Evolutionary conservation across 1,140 invertebrate genomes (phyloP).

Genomic region (Drosophila ogumai): DNA sequence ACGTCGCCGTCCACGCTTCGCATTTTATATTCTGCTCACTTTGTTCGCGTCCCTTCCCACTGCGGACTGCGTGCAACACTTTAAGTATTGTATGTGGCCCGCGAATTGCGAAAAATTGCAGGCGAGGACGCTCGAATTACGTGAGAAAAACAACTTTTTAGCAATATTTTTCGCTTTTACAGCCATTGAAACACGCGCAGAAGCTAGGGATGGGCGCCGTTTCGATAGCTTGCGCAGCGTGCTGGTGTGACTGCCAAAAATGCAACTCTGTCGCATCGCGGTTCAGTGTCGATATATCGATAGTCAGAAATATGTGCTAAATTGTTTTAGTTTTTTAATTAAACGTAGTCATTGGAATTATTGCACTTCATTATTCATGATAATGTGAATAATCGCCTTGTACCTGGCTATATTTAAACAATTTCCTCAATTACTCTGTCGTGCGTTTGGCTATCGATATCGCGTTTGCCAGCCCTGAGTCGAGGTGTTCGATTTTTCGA

Average conservation of each 20-base stretch:
- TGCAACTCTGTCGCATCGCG: slow-evolving; percentile 40
- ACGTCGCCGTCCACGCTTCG: slow-evolving; percentile 54
- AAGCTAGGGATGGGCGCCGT: slow-evolving; percentile 57
- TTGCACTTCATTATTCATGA: neutral
- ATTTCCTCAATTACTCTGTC: neutral
- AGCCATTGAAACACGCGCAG: slow-evolving; percentile 74
- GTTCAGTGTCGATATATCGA: slow-evolving; percentile 43
- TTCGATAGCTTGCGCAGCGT: slow-evolving; percentile 46
- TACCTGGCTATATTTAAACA: neutral
- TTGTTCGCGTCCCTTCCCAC: slow-evolving; percentile 20
- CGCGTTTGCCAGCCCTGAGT: slow-evolving; percentile 30
- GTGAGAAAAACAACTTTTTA: slow-evolving; percentile 56
- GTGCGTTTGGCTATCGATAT: slow-evolving; percentile 36
- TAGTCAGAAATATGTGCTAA: neutral
- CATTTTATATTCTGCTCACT: slow-evolving; percentile 59
- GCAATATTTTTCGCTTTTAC: slow-evolving; percentile 66
- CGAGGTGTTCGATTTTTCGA: slow-evolving; percentile 20
- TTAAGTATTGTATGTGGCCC: slow-evolving; percentile 19
- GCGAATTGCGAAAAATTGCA: slow-evolving; percentile 26
- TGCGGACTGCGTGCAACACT: slow-evolving; percentile 16
- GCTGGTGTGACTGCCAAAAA: slow-evolving; percentile 64
- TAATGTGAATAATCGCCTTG: neutral
- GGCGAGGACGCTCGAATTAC: slow-evolving; percentile 33
- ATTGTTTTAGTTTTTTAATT: neutral
- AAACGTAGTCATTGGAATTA: no score